Percentiles rank a stretch among this genome's conserved stretches.
Evolutionary conservation across 2,888 invertebrate species (phyloP).

Genomic region (Himalopsyche kuldschensis): DNA sequence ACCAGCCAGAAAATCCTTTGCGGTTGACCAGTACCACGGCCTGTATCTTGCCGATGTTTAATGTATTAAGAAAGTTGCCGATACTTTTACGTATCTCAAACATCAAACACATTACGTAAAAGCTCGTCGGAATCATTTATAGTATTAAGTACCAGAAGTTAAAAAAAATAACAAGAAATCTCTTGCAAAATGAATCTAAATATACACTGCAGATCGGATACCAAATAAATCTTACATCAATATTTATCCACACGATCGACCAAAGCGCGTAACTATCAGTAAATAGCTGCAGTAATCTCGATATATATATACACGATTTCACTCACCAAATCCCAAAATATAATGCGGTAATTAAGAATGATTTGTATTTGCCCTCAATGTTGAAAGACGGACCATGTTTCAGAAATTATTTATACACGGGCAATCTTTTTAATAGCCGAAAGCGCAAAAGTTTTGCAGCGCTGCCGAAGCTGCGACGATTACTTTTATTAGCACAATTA

Average conservation of each 20-base stretch:
- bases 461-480: background rate
- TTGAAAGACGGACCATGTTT: background rate
- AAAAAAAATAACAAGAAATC: too few species aligned
- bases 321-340: background rate
- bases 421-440: background rate
- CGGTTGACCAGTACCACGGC: too few species aligned
- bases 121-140: too few species aligned
- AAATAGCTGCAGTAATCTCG: background rate
- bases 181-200: too few species aligned
- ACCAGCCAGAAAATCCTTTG: too few species aligned
- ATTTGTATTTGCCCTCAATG: background rate
- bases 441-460: background rate
- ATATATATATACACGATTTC: background rate
- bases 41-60: too few species aligned
- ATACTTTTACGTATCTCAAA: too few species aligned
- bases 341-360: background rate
- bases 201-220: too few species aligned
- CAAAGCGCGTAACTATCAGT: background rate
- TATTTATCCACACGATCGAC: background rate
- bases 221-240: background rate
- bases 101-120: too few species aligned
- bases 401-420: background rate
- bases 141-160: too few species aligned
- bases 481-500: background rate
- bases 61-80: too few species aligned